phyloP scores from a whole-genome alignment of 2,113 vertebrate genomes.

The Calypte anna region DNA sequence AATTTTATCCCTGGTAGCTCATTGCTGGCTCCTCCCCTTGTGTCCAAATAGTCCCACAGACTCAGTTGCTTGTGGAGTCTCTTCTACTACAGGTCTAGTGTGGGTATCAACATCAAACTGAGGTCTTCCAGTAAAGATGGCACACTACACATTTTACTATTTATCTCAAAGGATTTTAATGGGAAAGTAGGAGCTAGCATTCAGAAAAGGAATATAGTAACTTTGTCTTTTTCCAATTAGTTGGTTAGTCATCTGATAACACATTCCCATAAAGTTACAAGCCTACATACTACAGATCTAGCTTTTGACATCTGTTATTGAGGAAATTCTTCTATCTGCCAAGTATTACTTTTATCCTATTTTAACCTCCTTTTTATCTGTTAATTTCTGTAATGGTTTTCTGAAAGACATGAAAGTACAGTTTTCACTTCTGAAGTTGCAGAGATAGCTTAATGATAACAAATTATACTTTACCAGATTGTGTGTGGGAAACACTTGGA shows the following conservation, averaged over 20 bases:
- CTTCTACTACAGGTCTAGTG: rapidly evolving
- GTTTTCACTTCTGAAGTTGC: constrained; percentile 17
- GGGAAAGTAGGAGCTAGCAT: background rate
- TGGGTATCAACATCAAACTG: background rate
- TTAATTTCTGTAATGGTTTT: constrained; percentile 45
- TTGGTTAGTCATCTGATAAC: background rate
- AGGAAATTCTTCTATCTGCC: background rate
- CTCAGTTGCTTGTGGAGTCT: background rate
- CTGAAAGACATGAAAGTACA: constrained; percentile 30
- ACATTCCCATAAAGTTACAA: background rate
- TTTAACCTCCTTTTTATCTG: constrained; percentile 27
- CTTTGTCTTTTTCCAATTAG: background rate
- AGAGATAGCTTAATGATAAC: constrained; percentile 32
- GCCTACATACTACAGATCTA: background rate
- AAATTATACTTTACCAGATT: constrained; percentile 48
- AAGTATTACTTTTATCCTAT: constrained; percentile 3
- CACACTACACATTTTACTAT: background rate
- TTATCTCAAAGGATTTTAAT: background rate
- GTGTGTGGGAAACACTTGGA: constrained; percentile 43
- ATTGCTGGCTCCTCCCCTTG: background rate
- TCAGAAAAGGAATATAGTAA: background rate
- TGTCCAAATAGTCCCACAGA: background rate
- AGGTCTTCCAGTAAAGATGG: background rate
- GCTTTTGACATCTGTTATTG: constrained; percentile 8
- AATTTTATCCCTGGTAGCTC: rapidly evolving